These are phyloP conservation scores for Merops nubicus DNA, from an alignment of 2,113 vertebrate genomes.

Conservation along the genomic window DNA sequence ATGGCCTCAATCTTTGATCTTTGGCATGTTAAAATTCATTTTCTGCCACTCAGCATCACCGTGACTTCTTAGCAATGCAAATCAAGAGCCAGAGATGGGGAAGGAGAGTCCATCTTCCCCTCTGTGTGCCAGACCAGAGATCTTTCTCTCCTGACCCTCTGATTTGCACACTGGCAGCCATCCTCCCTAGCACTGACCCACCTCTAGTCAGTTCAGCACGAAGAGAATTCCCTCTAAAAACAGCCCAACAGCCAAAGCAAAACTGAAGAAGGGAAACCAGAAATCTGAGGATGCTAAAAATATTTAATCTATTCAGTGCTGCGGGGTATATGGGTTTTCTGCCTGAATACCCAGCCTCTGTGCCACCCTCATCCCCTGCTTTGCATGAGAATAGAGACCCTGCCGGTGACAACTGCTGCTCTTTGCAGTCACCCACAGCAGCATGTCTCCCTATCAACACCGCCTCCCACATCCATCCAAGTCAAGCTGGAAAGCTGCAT, in stretches of 20 bases:
- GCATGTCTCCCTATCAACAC: conserved; percentile 24
- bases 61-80: conserved; percentile 28
- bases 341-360: background rate
- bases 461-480: background rate
- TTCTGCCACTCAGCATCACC: conserved; percentile 3
- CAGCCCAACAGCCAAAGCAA: background rate
- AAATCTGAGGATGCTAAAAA: conserved; percentile 27
- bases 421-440: conserved; percentile 44
- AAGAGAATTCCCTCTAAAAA: background rate
- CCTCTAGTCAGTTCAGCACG: background rate
- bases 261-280: background rate
- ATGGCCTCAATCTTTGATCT: background rate
- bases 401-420: background rate
- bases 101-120: conserved; percentile 35
- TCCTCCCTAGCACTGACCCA: background rate
- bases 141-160: background rate
- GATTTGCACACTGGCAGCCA: background rate
- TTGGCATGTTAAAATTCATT: background rate
- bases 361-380: background rate
- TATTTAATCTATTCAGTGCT: background rate
- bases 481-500: background rate
- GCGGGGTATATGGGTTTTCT: background rate
- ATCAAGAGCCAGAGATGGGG: background rate
- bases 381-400: conserved; percentile 43
- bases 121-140: background rate